Evolutionary conservation across 2,888 invertebrate genomes (phyloP), one percentile per base, ranked within the genome.

Genomic region (Himalopsyche japonica): DNA sequence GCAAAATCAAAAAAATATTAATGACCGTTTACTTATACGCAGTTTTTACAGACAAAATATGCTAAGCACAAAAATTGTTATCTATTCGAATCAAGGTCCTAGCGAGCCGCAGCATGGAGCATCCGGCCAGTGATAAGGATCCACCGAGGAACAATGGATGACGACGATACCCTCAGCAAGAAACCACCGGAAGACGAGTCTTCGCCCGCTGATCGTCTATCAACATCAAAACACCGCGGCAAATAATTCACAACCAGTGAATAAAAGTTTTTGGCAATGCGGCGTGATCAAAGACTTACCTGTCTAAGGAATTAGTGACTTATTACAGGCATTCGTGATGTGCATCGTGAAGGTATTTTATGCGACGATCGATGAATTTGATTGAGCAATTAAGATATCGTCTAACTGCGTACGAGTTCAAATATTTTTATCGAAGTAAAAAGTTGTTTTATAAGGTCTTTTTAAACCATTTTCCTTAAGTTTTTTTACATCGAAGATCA

Each of bases 261-360:
- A 76, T 81, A 47, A 24, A 81, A 57, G 57, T 81, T 81, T 81
- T 81, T 81, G 81, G 81, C 81, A 81, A 47, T 47, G 57, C 81
- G 81, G 76, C 81, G 32, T 30, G 76, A 76, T 81, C 76, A 81
- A 81, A 81, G 81, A 20, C 20, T 57, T 20, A 57, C 20, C 57
- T 57, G 57, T 57, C 57, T 10, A 24, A 20, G n/a, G 24, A 24
- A 24, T 20, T 20, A 57, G 57, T 57, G 57, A 20, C 49, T 57
- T 57, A 57, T 57, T 57, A 20, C 57, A 57, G 15, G 43, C 43
- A 15, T 43, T 43, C 43, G 43, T 15, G 43, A 15, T 43, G 43
- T 43, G 43, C 43, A 43, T 43, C 43, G 43, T 15, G 43, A 7
- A 43, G 57, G 57, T 57, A 57, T 57, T 57, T 57, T 20, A 12